Conservation (phyloP, 2,797 vertebrate species). For the Sciurus vulgaris region DNA sequence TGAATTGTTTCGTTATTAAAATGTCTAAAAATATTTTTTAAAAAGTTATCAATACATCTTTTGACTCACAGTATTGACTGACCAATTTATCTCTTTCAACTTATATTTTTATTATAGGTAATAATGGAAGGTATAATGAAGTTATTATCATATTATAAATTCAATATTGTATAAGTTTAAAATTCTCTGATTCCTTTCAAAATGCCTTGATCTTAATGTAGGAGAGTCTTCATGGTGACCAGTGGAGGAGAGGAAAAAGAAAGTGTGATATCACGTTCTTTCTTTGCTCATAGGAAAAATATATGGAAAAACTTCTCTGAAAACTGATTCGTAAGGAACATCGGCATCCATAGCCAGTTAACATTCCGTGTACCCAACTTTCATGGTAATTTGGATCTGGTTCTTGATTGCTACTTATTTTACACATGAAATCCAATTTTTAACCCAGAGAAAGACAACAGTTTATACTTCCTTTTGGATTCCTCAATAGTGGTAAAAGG, state of each 20-base stretch:
- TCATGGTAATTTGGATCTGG: neutral
- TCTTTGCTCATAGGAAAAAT: neutral
- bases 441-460: neutral
- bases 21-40: neutral
- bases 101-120: neutral
- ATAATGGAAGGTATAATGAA: neutral
- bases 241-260: neutral
- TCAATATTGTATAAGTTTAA: neutral
- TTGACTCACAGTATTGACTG: neutral
- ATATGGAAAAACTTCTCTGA: neutral
- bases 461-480: neutral
- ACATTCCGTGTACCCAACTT: neutral
- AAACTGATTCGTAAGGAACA: neutral
- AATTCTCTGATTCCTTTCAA: neutral
- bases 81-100: neutral
- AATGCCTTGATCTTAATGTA: neutral
- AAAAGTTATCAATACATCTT: neutral
- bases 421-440: neutral
- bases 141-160: constrained; percentile 4
- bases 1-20: constrained; percentile 39
- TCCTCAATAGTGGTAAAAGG: neutral
- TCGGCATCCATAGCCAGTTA: neutral
- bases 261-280: neutral
- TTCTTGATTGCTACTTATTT: neutral
- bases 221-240: neutral